Conservation (phyloP, 2,797 vertebrate species). For the Sardinella longiceps region DNA sequence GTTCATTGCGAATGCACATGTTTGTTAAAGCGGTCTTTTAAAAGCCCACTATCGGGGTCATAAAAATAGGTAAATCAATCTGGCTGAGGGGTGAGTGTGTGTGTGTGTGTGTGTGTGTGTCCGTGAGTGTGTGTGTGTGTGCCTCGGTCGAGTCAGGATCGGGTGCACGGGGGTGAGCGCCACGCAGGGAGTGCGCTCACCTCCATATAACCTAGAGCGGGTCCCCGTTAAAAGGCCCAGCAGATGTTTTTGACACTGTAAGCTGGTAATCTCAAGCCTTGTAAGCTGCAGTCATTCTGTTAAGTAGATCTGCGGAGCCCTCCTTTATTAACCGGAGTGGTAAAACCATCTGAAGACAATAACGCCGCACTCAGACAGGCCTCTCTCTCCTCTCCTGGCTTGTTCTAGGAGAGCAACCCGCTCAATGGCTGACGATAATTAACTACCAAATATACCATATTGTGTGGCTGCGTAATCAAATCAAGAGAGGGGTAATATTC, state of each 20-base stretch:
- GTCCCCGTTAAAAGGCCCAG: conserved; percentile 85
- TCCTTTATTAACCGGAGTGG: conserved; percentile 94
- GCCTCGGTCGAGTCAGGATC: conserved; percentile 29
- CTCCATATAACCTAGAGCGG: conserved; percentile 86
- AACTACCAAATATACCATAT: conserved; percentile 99
- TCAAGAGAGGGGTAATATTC: conserved; percentile 99
- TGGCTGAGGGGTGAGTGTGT: conserved; percentile 48
- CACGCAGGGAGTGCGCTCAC: conserved; percentile 71
- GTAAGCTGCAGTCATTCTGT: conserved; percentile 88
- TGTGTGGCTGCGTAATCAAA: conserved; percentile 99
- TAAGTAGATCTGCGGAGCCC: conserved; percentile 84
- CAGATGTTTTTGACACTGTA: conserved; percentile 95
- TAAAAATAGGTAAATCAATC: conserved; percentile 73
- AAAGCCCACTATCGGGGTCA: conserved; percentile 73
- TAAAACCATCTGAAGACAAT: conserved; percentile 95
- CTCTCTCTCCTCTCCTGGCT: conserved; percentile 75
- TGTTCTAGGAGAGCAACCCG: conserved; percentile 88
- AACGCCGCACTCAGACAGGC: conserved; percentile 80
- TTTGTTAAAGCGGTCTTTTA: conserved; percentile 75
- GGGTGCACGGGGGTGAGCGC: background rate
- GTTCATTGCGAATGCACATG: conserved; percentile 74
- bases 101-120: conserved; percentile 44
- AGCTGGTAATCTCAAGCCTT: conserved; percentile 91
- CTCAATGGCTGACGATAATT: conserved; percentile 98
- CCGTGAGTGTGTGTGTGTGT: conserved; percentile 8